Conservation (phyloP, 2,113 vertebrate species). For the Isichthys henryi region DNA sequence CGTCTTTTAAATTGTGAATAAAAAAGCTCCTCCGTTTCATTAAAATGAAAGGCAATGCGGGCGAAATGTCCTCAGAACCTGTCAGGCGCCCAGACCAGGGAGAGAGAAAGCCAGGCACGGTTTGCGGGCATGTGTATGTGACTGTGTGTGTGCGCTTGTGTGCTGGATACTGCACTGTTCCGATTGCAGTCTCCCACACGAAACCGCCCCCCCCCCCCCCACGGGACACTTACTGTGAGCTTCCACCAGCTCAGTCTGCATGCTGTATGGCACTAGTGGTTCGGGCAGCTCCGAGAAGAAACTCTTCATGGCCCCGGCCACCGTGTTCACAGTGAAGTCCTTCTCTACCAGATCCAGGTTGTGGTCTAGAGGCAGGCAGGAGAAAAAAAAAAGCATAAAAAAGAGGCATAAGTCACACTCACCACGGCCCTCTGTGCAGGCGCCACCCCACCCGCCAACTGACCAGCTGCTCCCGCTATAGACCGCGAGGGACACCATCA, state of each 20-base stretch:
- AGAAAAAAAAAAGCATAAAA: not conserved
- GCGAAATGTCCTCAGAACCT: not conserved
- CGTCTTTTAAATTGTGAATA: not conserved
- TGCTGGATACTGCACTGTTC: not conserved
- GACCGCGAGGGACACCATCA: not conserved
- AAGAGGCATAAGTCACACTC: not conserved
- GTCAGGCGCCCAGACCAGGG: not conserved
- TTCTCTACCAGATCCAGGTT: conserved; percentile 85
- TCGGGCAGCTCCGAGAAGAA: conserved; percentile 92
- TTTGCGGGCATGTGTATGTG: not conserved
- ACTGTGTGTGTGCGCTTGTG: not conserved
- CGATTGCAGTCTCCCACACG: not conserved
- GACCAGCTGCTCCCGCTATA: not conserved
- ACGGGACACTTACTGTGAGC: conserved; percentile 77
- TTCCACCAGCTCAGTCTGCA: conserved; percentile 86
- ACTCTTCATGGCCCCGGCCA: conserved; percentile 92
- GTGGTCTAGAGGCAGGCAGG: conserved; percentile 58
- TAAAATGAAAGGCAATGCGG: not conserved
- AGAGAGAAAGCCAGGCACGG: not conserved
- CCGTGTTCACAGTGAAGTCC: conserved; percentile 86
- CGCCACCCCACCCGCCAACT: not conserved
- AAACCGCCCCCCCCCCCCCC: not conserved
- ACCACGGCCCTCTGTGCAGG: not conserved
- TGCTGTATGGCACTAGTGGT: conserved; percentile 82
- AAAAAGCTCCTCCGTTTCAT: not conserved